phyloP scores from a whole-genome alignment of 2,113 vertebrate genomes.

The Ia io region DNA sequence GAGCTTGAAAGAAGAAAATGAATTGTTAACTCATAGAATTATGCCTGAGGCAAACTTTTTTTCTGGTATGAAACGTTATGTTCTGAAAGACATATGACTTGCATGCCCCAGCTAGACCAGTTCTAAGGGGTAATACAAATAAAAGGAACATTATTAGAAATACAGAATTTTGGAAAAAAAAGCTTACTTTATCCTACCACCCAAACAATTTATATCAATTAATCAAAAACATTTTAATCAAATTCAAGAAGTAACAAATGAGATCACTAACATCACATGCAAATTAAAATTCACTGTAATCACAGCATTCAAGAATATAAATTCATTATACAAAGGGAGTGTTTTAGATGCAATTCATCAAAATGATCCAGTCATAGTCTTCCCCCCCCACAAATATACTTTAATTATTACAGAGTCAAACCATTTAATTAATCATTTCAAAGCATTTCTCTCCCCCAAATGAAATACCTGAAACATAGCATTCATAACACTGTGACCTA shows the following conservation, averaged over 20 bases:
- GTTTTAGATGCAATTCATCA: conserved; percentile 70
- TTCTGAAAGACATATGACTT: neutral
- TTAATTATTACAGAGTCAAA: conserved; percentile 63
- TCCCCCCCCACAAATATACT: conserved; percentile 56
- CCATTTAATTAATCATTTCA: conserved; percentile 74
- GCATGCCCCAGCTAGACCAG: neutral
- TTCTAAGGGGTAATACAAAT: neutral
- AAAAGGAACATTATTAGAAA: conserved; percentile 38
- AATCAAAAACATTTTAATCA: conserved; percentile 65
- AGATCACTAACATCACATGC: conserved; percentile 41
- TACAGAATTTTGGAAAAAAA: neutral
- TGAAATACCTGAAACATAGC: conserved; percentile 50
- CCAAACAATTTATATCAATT: conserved; percentile 37
- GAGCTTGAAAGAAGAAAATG: neutral
- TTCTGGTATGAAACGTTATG: neutral
- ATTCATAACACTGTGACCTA: neutral
- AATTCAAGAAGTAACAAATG: conserved; percentile 64
- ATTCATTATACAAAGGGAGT: conserved; percentile 63
- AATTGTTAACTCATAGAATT: neutral
- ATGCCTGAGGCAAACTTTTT: neutral
- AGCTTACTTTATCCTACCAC: conserved; percentile 12
- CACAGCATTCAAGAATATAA: conserved; percentile 50
- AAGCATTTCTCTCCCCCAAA: conserved; percentile 38
- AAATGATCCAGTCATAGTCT: conserved; percentile 59
- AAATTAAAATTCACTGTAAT: conserved; percentile 68